A percentile compares a stretch with the other conserved stretches of the same genome.
Evolutionary conservation across 2,888 invertebrate genomes (phyloP).

Genomic region (Mayetiola destructor): DNA sequence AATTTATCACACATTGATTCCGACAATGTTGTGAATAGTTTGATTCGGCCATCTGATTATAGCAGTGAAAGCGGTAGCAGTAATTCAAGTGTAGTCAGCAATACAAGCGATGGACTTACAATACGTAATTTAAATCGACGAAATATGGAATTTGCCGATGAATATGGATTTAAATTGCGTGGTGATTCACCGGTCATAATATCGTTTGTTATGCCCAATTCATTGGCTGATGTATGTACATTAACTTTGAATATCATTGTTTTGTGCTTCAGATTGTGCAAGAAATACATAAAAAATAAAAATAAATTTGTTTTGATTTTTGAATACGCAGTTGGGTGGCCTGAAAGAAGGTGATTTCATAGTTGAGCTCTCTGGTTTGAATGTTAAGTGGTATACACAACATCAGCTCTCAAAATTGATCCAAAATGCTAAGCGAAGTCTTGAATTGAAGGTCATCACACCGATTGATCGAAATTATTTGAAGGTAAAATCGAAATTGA

Average conservation of each 20-base stretch:
- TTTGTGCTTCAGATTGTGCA: too few species aligned
- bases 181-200: constrained; percentile 88
- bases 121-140: not conserved
- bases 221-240: constrained; percentile 73
- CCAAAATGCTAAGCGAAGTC: constrained; percentile 60
- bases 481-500: constrained; percentile 43
- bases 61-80: constrained; percentile 8
- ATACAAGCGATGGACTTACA: constrained; percentile 11
- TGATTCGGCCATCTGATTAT: not conserved
- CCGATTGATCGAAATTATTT: constrained; percentile 72
- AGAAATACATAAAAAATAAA: too few species aligned
- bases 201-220: constrained; percentile 77
- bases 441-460: constrained; percentile 74
- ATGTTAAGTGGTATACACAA: constrained; percentile 89
- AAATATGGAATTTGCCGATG: constrained; percentile 1
- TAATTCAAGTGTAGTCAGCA: not conserved
- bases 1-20: constrained; percentile 19
- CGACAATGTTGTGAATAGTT: constrained; percentile 23
- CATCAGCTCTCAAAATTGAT: constrained; percentile 81
- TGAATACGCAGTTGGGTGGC: constrained; percentile 58
- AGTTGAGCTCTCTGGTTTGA: constrained; percentile 69
- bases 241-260: not conserved
- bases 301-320: not conserved
- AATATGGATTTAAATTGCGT: constrained; percentile 80
- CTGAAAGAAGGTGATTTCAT: constrained; percentile 92